Percentiles rank a stretch among this genome's conserved stretches.
Conservation (phyloP, 2,113 vertebrate genomes). For the Lampris incognitus region DNA sequence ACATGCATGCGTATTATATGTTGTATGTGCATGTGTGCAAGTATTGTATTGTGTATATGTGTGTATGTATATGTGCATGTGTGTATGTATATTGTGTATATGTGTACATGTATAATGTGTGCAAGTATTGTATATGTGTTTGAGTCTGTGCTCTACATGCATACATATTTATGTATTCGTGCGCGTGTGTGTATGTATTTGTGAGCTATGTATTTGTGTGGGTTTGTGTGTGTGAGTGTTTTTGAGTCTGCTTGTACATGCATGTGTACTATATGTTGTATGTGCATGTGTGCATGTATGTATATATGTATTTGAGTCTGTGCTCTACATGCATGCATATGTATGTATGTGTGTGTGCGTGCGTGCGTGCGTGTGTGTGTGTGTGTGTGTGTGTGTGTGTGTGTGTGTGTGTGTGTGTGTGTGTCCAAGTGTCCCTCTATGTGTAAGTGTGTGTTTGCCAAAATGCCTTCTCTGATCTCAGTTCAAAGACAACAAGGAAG, state of each 20-base stretch:
- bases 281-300: neutral
- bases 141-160: neutral
- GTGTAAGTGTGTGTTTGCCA: conserved; percentile 60
- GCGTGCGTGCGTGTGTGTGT: too few species aligned
- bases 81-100: neutral
- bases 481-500: conserved; percentile 84
- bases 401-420: conserved; percentile 46
- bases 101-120: neutral
- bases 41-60: neutral
- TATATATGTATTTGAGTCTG: neutral
- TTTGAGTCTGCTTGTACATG: neutral
- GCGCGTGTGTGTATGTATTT: neutral
- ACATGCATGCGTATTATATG: neutral
- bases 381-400: conserved; percentile 69
- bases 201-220: neutral
- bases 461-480: conserved; percentile 81
- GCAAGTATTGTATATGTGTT: neutral
- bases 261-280: neutral
- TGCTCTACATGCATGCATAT: neutral
- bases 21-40: neutral
- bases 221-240: neutral
- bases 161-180: neutral
- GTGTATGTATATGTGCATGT: neutral
- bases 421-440: conserved; percentile 73
- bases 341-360: neutral